Evolutionary conservation across 2,113 vertebrate species (phyloP).

Genomic region (Crotalus horridus): DNA sequence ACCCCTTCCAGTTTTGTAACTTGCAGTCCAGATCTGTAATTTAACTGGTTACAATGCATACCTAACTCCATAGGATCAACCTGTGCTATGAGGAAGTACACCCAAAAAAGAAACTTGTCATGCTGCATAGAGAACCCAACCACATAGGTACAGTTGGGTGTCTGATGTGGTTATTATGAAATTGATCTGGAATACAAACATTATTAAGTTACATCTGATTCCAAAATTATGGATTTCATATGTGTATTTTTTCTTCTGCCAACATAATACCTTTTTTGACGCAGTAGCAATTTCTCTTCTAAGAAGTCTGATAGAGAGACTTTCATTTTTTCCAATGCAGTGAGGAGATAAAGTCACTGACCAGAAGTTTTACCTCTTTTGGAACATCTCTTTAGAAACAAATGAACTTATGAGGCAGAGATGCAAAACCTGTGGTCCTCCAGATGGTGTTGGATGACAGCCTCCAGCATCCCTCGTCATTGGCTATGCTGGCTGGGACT

Average conservation of each 20-base stretch:
- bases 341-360: not conserved
- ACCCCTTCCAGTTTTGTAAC: not conserved
- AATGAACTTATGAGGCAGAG: not conserved
- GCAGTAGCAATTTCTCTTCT: not conserved
- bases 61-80: not conserved
- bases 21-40: not conserved
- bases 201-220: not conserved
- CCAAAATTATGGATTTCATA: not conserved
- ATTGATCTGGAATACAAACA: not conserved
- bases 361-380: not conserved
- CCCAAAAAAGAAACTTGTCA: not conserved
- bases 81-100: not conserved
- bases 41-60: not conserved
- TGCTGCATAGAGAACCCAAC: not conserved
- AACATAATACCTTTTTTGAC: not conserved
- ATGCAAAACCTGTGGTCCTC: not conserved
- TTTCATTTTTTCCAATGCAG: not conserved
- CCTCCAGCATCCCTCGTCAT: not conserved
- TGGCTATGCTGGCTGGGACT: not conserved
- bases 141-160: not conserved
- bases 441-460: not conserved
- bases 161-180: not conserved
- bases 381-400: not conserved
- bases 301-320: not conserved
- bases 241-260: not conserved